Percentiles rank a stretch among this genome's conserved stretches.
Conservation (phyloP, 2,797 vertebrate genomes). For the Micropoecilia bifurca region DNA sequence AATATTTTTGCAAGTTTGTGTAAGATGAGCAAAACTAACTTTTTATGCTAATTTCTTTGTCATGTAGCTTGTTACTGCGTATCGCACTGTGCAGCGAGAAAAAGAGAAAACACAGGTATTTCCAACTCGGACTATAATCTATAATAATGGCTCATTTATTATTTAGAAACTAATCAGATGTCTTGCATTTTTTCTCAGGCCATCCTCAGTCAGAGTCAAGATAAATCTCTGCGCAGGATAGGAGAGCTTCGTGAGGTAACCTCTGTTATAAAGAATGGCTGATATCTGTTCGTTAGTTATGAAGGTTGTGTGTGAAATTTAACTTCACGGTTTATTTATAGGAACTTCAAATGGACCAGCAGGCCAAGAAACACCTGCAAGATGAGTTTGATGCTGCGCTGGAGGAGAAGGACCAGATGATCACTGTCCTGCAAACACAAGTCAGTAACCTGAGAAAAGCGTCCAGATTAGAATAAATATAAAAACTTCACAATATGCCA, state of each 20-base stretch:
- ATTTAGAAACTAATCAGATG: background rate
- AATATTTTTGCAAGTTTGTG: background rate
- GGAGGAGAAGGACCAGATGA: constrained; percentile 97
- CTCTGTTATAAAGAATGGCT: constrained; percentile 9
- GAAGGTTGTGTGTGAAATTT: background rate
- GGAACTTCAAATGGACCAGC: constrained; percentile 99
- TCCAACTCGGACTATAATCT: background rate
- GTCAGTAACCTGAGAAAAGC: constrained; percentile 59
- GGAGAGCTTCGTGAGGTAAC: constrained; percentile 91
- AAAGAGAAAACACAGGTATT: constrained; percentile 96
- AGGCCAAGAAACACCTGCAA: constrained; percentile 97
- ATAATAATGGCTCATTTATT: background rate
- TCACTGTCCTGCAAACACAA: constrained; percentile 96
- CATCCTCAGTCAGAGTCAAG: constrained; percentile 96
- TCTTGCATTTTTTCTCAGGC: constrained; percentile 73
- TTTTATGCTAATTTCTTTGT: constrained; percentile 1
- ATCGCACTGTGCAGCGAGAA: constrained; percentile 90
- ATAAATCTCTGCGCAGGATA: constrained; percentile 95
- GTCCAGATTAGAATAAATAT: background rate
- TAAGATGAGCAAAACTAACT: background rate
- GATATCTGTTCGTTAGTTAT: background rate
- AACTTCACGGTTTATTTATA: constrained; percentile 55
- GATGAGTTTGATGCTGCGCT: constrained; percentile 95
- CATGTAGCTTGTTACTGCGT: constrained; percentile 89
- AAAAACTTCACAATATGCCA: background rate